Evolutionary conservation across 1,140 invertebrate species (phyloP).

Genomic region (Nymphalis io): DNA sequence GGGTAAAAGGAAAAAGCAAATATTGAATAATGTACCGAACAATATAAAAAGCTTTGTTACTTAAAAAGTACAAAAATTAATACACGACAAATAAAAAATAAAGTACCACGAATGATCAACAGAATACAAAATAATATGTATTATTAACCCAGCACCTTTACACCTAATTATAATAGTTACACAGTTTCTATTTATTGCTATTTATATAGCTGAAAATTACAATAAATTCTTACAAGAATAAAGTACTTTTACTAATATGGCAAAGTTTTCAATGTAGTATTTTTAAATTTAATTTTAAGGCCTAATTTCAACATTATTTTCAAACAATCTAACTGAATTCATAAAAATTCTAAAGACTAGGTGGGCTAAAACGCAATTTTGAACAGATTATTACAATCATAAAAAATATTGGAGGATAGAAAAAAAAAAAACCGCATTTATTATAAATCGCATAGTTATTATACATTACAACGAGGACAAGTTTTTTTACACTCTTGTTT

Average conservation of each 20-base stretch:
- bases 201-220: conserved; percentile 71
- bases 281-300: conserved; percentile 56
- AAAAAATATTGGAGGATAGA: conserved; percentile 5
- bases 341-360: conserved; percentile 75
- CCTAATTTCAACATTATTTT: conserved; percentile 67
- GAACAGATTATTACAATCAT: conserved; percentile 41
- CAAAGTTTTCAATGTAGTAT: conserved; percentile 81
- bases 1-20: conserved; percentile 46
- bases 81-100: conserved; percentile 70
- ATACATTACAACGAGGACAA: conserved; percentile 12
- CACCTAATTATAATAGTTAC: conserved; percentile 76
- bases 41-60: conserved; percentile 69
- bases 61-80: conserved; percentile 65
- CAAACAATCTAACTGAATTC: conserved; percentile 65
- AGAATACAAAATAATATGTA: conserved; percentile 75
- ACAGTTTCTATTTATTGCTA: conserved; percentile 66
- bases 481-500: conserved; percentile 14
- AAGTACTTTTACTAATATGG: conserved; percentile 80
- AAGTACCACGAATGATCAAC: conserved; percentile 73
- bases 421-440: conserved; percentile 5
- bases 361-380: conserved; percentile 76
- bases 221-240: conserved; percentile 76
- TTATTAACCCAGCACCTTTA: conserved; percentile 78
- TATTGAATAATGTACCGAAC: conserved; percentile 74
- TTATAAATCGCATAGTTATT: background rate